Conservation (phyloP, 2,113 vertebrate genomes). For the Peucedramus taeniatus region DNA sequence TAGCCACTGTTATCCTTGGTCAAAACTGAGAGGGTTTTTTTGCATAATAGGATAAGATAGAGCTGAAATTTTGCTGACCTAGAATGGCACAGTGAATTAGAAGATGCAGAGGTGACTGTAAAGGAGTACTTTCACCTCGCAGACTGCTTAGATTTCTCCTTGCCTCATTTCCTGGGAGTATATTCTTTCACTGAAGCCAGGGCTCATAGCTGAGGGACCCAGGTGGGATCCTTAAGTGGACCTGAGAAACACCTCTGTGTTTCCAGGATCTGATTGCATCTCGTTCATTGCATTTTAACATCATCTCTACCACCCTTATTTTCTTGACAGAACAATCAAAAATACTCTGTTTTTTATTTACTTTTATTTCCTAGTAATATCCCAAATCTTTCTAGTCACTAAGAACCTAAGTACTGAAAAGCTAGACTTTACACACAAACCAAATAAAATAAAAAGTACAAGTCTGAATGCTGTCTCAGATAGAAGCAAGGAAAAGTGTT, state of each 20-base stretch:
- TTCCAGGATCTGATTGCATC: neutral
- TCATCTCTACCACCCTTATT: neutral
- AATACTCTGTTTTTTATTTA: neutral
- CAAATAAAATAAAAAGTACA: neutral
- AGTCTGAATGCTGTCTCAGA: neutral
- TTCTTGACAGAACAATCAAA: neutral
- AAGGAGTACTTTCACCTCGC: neutral
- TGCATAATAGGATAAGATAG: neutral
- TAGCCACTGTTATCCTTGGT: neutral
- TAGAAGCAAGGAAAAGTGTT: neutral
- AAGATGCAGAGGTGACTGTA: neutral
- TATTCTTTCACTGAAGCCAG: neutral
- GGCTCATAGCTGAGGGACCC: neutral
- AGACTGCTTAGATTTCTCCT: slow-evolving; percentile 12
- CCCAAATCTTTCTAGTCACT: neutral
- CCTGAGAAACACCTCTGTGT: neutral
- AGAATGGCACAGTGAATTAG: neutral
- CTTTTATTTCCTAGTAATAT: neutral
- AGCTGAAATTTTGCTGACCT: neutral
- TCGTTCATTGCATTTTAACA: neutral
- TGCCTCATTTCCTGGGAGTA: neutral
- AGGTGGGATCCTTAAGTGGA: neutral
- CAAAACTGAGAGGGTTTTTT: neutral
- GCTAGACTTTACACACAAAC: neutral
- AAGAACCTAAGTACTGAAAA: neutral